phyloP scores from a whole-genome alignment of 2,797 vertebrate genomes.

The Tapirus indicus region DNA sequence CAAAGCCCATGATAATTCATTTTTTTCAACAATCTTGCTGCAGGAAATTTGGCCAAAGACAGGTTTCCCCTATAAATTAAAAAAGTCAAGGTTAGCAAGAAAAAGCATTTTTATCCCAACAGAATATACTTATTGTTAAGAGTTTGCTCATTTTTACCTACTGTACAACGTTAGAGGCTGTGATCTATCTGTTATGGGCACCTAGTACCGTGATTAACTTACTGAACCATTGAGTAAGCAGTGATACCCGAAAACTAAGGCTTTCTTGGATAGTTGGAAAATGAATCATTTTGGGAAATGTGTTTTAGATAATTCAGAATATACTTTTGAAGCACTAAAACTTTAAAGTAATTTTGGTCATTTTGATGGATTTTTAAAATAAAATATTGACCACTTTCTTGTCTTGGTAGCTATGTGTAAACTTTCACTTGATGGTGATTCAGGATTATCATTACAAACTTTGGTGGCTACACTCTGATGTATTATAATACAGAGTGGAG shows the following conservation, averaged over 20 bases:
- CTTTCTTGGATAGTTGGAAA: neutral
- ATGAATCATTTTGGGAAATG: neutral
- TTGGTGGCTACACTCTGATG: neutral
- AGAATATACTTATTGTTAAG: neutral
- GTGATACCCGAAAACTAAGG: neutral
- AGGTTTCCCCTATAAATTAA: neutral
- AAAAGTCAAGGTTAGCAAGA: neutral
- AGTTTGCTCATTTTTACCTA: neutral
- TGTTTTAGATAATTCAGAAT: neutral
- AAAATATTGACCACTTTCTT: neutral
- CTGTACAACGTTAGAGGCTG: neutral
- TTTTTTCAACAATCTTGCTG: neutral
- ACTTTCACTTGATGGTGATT: neutral
- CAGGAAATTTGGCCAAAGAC: neutral
- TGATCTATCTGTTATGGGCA: neutral
- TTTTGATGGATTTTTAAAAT: slow-evolving; percentile 11
- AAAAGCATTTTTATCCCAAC: neutral
- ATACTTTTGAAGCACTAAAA: neutral
- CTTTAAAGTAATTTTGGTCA: slow-evolving; percentile 18
- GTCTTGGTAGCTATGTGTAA: neutral
- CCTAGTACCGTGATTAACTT: neutral
- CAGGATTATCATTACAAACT: neutral
- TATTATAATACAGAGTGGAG: too few relatives aligned
- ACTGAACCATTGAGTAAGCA: neutral
- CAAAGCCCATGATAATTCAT: neutral